Evolutionary conservation across 1,140 invertebrate genomes (phyloP), one percentile per base, ranked within the genome.

Genomic region (Drosophila paulistorum): DNA sequence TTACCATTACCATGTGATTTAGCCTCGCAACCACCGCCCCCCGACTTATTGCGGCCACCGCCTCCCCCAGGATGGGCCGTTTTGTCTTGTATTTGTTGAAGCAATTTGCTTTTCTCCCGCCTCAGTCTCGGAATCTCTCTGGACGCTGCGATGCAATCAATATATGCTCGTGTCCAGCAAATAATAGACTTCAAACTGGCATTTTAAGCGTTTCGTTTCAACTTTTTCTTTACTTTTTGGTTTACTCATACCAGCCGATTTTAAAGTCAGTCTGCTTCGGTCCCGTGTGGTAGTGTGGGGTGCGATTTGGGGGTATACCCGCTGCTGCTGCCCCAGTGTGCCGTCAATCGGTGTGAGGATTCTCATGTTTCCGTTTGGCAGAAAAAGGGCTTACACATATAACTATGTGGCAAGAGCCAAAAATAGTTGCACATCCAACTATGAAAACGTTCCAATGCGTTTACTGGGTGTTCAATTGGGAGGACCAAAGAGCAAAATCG

Each of bases 151-250:
- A 91, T 91, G 81, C 90, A 87, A 91, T 91, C 90, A 91, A 91
- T 91, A 90, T 84, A 72, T 87, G 82, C 90, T 91, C 90, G 90
- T 91, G 90, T 91, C 90, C 90, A 90, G 80, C 90, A 91, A 91
- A 91, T 91, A 91, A 91, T 90, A 91, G 90, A 81, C 85, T 75
- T 83, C 74, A 83, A 87, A 79, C 89, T 89, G 70, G 81, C 89
- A 74, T 90, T 82, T 90, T 90, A 79, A 78, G 73, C 71, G 73
- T 73, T 75, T 74, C 57, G 17, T 51, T 51, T 51, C 20, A 1
- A 51, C 45, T 51, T 51, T 51, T 51, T 51, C 17, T 23, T 20
- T 51, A 39, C 60, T 54, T 65, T 60, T 66, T 68, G 48, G 45
- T 39, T 62, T 13, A 39, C 37, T 39, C 11, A 39, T 39, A 11